Conservation (phyloP, 2,113 vertebrate species). For the Heteronetta atricapilla region DNA sequence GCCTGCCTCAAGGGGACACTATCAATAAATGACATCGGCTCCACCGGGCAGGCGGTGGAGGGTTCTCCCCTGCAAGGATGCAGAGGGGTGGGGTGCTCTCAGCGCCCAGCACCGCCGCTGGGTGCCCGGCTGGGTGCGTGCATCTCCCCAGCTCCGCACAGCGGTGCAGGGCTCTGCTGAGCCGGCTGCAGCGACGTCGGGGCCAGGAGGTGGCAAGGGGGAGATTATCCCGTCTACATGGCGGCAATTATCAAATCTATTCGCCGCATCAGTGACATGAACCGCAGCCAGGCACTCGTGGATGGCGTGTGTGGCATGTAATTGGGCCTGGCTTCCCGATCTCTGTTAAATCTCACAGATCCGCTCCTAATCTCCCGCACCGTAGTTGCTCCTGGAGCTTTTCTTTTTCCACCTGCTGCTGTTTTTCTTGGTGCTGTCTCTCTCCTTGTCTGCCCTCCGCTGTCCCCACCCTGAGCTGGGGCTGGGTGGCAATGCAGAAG, state of each 20-base stretch:
- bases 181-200: not conserved
- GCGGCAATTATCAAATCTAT: constrained; percentile 16
- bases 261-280: accelerated
- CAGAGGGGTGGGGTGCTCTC: not conserved
- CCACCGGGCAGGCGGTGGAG: accelerated
- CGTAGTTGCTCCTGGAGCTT: not conserved
- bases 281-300: not conserved
- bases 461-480: not conserved
- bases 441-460: not conserved
- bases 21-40: not conserved
- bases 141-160: not conserved
- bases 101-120: no score
- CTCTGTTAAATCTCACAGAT: constrained; percentile 20
- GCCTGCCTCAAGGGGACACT: not conserved
- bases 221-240: not conserved
- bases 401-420: not conserved
- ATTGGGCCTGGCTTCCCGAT: constrained; percentile 28
- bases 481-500: not conserved
- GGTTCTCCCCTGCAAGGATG: not conserved
- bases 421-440: not conserved
- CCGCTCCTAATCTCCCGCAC: constrained; percentile 27
- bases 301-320: not conserved
- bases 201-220: not conserved
- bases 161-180: not conserved
- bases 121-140: no score